Base-by-base conservation (phyloP, 2,797 vertebrate genomes). In the Lates japonicus region DNA sequence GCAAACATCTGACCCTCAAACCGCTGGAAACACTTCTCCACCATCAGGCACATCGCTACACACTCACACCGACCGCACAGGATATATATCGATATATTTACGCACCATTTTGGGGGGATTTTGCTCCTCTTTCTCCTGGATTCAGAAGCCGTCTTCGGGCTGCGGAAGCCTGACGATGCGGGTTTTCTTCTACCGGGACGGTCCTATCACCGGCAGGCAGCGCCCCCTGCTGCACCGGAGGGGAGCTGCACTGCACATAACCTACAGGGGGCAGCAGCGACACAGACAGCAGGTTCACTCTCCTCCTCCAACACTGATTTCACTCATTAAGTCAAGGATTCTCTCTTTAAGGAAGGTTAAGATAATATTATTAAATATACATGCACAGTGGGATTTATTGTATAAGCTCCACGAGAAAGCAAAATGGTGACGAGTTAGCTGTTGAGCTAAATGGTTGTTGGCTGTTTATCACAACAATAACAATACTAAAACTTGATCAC, bases 21-120 rank as follows among this genome's bases (percentile, higher is more conserved):
- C 16, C 2, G 1, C 73, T 0, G 1, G 0, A 37, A 54, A 70
- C 46, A 2, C 5, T 0, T 4, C 1, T 2, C 3, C 8, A 5
- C 9, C 7, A 0, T 6, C 19, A 0, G 1, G 33, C 19, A 68
- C 37, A 7, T 20, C 5, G 4, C 0, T 0, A 39, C 3, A 37
- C 7, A 71, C 0, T 0, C 12, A 0, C 0, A 0, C n/a, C 0
- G 7, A 0, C 4, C 1, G 0, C 0, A 3, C 0, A 4, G 1
- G 0, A 0, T 2, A 2, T 0, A 55, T 61, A 85, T 87, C 4
- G 3, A 3, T 0, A 0, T 0, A 1, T 17, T 8, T n/a, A 85
- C 91, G 78, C 49, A 94, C 94, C 94, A 95, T 95, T 88, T 82
- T 84, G 0, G 0, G 2, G 6, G 0, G 9, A 10, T 57, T 78